Base-by-base conservation (phyloP, 2,888 invertebrate genomes). In the Xylota sylvarum region DNA sequence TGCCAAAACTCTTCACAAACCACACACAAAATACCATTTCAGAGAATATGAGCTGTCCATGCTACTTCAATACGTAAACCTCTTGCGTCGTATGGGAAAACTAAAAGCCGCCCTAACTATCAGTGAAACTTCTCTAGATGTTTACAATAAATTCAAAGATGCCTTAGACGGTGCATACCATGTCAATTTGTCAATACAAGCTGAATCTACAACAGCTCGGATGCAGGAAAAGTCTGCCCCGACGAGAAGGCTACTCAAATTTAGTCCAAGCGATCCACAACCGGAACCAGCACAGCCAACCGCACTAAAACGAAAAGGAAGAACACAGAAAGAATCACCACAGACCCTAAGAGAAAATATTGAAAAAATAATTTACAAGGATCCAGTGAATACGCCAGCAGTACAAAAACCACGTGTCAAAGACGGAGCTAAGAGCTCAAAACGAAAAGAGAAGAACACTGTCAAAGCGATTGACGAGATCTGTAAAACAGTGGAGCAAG, bases 41-140 rank as follows among this genome's bases (percentile, higher is more conserved):
- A n/a, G 72, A 72, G 87, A 88, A 43, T 82, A 72, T 12, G 70
- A 80, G 14, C 70, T 88, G 19, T 81, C 65, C 10, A 88, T 88
- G 88, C 46, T 88, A 0, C 48, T 90, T 14, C 90, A 91, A 17
- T 90, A 90, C 55, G 88, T 89, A 1, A 91, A 92, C 77, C 90
- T 89, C 43, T 85, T 92, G 46, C 90, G 92, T 4, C 88, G 88
- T 17, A 83, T 80, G 1, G 80, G 84, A 1, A 88, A 89, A 30
- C 88, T 89, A 10, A 82, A 88, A 2, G 82, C 88, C 77, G 91
- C 91, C 0, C 67, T 90, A 0, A 58, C 85, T 5, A 64, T 89
- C 14, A 83, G 89, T 4, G 40, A 89, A 27, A 43, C 46, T 17
- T 76, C 82, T 4, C 10, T 60, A 4, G 55, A 82, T 37, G 19